phyloP scores from a whole-genome alignment of 2,888 invertebrate species.

The Ganaspis brasiliensis region DNA sequence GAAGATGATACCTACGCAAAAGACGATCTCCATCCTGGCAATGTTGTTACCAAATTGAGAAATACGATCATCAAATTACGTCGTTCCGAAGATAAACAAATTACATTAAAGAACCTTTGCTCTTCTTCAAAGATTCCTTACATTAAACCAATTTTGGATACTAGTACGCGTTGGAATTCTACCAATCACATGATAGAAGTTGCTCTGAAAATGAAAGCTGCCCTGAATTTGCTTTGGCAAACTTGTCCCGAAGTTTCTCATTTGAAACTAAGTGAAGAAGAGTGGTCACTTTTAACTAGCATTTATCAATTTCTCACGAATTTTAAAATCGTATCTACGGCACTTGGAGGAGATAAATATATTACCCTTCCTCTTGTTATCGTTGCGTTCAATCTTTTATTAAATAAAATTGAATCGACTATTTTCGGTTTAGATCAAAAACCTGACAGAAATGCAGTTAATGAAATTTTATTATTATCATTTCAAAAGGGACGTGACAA shows the following conservation, averaged over 20 bases:
- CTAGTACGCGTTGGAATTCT: constrained; percentile 40
- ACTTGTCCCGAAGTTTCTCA: not conserved
- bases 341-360: constrained; percentile 35
- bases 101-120: constrained; percentile 10
- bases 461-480: constrained; percentile 39
- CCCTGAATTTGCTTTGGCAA: constrained; percentile 43
- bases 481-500: constrained; percentile 46
- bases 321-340: constrained; percentile 47
- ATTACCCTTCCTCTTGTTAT: constrained; percentile 45
- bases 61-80: not conserved
- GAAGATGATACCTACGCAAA: constrained; percentile 12
- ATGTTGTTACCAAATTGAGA: not conserved
- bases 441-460: not conserved
- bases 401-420: constrained; percentile 47
- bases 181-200: constrained; percentile 45
- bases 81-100: not conserved
- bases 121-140: constrained; percentile 3
- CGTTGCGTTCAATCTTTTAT: constrained; percentile 38
- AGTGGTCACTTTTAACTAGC: constrained; percentile 17
- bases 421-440: constrained; percentile 27
- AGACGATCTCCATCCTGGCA: not conserved
- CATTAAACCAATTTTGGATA: constrained; percentile 33
- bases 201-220: constrained; percentile 28
- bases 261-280: not conserved
- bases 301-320: constrained; percentile 30